Evolutionary conservation across 2,797 vertebrate genomes (phyloP).

Genomic region (Intellagama lesueurii): DNA sequence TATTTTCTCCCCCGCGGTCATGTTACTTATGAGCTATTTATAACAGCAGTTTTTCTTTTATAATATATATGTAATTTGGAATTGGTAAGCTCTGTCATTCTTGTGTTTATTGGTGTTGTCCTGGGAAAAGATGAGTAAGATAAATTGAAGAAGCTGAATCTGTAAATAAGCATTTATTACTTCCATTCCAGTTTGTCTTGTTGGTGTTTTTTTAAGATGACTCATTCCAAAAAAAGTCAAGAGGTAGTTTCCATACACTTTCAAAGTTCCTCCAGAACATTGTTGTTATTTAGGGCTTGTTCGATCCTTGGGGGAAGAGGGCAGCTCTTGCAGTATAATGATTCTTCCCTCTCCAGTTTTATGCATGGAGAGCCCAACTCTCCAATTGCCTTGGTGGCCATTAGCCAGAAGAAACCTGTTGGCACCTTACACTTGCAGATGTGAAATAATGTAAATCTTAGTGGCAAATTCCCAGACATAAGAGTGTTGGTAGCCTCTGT

Average conservation of each 20-base stretch:
- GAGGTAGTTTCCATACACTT: background rate
- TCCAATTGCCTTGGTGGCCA: background rate
- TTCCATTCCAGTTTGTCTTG: background rate
- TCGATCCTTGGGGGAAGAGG: background rate
- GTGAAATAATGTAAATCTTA: no score
- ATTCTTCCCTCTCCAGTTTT: no score
- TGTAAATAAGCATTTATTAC: background rate
- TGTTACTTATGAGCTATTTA: background rate
- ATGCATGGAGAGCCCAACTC: no score
- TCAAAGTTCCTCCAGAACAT: background rate
- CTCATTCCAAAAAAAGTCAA: background rate
- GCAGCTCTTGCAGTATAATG: no score
- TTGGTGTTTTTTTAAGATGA: background rate
- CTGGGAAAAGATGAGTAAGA: background rate
- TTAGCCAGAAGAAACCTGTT: no score
- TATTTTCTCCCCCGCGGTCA: background rate
- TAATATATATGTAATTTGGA: background rate
- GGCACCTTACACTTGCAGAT: no score
- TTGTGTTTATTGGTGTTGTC: conserved; percentile 28
- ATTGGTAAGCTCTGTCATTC: background rate
- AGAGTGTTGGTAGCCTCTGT: no score
- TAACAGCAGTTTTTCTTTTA: background rate
- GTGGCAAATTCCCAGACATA: no score
- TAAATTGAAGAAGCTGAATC: conserved; percentile 25
- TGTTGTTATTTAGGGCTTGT: background rate